These are phyloP conservation scores for Drosophila recens DNA, from an alignment of 2,888 invertebrate species.

Conservation along the genomic window DNA sequence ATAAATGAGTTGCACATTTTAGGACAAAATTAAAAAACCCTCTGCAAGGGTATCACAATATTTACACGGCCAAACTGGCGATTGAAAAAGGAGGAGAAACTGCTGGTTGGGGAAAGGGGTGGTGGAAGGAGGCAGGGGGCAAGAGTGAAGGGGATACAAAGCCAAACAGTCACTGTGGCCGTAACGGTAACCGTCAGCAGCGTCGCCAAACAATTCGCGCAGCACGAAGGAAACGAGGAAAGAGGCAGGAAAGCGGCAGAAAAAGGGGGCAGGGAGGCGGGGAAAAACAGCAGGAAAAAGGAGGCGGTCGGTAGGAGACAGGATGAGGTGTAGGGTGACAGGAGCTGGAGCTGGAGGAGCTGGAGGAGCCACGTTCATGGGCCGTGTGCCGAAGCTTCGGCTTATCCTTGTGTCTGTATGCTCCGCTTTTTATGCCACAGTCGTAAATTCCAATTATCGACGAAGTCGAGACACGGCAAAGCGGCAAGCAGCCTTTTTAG, in stretches of 20 bases:
- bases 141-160: not conserved
- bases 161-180: constrained; percentile 37
- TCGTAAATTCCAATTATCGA: constrained; percentile 81
- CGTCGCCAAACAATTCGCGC: constrained; percentile 56
- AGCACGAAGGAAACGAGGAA: constrained; percentile 16
- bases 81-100: not conserved
- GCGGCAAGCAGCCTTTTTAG: constrained; percentile 15
- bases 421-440: constrained; percentile 75
- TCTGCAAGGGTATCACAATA: constrained; percentile 35
- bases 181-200: constrained; percentile 41
- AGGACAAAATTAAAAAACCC: not conserved
- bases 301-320: not conserved
- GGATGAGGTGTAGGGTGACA: constrained; percentile 22
- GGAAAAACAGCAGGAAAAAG: constrained; percentile 8
- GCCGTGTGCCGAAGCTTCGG: constrained; percentile 43
- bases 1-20: not conserved
- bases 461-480: constrained; percentile 72
- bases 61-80: constrained; percentile 67
- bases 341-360: constrained; percentile 26
- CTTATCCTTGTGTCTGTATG: constrained; percentile 62
- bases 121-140: constrained; percentile 6
- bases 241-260: constrained; percentile 1
- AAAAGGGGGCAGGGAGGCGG: not conserved
- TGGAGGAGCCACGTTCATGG: constrained; percentile 41
- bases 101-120: not conserved